Evolutionary conservation across 2,113 vertebrate genomes (phyloP).

Genomic region (Myanophis thanlyinensis): DNA sequence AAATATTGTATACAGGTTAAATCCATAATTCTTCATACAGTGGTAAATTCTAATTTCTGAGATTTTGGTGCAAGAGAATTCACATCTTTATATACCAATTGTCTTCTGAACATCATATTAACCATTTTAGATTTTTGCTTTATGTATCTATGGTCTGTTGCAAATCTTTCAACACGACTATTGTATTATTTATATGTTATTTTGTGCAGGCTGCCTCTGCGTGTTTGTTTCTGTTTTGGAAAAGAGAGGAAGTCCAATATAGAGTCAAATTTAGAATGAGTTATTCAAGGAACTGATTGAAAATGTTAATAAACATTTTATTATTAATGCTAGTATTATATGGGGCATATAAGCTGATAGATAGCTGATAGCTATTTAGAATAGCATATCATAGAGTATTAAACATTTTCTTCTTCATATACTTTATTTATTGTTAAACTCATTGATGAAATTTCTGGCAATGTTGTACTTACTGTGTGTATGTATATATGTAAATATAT

Average conservation of each 20-base stretch:
- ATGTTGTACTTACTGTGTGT: not conserved
- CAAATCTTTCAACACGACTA: not conserved
- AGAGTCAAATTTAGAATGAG: not conserved
- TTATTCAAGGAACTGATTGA: not conserved
- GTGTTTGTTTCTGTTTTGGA: not conserved
- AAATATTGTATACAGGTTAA: not conserved
- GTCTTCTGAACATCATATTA: not conserved
- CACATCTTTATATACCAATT: not conserved
- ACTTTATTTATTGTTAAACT: slow-evolving; percentile 49
- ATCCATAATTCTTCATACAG: not conserved
- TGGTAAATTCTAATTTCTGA: not conserved
- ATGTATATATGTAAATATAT: not conserved
- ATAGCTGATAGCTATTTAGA: not conserved
- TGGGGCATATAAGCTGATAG: not conserved
- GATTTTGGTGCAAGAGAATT: not conserved
- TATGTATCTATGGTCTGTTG: not conserved
- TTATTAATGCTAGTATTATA: not conserved
- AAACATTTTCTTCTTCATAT: slow-evolving; percentile 50
- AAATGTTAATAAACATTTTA: not conserved
- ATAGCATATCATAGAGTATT: slow-evolving; percentile 3
- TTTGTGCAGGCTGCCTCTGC: not conserved
- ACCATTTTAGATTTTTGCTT: not conserved
- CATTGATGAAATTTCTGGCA: slow-evolving; percentile 45
- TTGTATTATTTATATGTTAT: not conserved
- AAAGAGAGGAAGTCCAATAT: not conserved